These are phyloP conservation scores for Carassius carassius DNA, from an alignment of 2,113 vertebrate genomes.

Conservation along the genomic window DNA sequence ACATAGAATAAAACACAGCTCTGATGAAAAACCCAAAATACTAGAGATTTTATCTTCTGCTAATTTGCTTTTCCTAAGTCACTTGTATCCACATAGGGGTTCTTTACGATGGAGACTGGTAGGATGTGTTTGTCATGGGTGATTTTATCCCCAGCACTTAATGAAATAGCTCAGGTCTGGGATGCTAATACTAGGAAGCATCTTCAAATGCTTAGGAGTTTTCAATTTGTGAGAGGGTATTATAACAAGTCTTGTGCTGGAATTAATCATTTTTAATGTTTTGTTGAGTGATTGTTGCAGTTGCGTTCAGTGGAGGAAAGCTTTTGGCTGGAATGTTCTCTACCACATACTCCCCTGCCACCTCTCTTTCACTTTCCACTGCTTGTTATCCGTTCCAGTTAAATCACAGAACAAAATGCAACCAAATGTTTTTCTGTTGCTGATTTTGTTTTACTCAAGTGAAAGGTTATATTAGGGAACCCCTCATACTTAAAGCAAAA, in stretches of 20 bases:
- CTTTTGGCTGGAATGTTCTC: neutral
- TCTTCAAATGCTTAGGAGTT: conserved; percentile 13
- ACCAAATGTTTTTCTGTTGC: conserved; percentile 10
- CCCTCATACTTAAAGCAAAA: neutral
- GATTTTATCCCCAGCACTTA: neutral
- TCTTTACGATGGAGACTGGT: neutral
- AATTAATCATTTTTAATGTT: neutral
- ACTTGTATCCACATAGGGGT: neutral
- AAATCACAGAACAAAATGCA: conserved; percentile 1
- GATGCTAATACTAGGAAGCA: neutral
- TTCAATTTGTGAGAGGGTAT: neutral
- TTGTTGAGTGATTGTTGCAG: conserved; percentile 21
- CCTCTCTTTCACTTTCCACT: neutral
- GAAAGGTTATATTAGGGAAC: neutral
- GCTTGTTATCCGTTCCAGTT: neutral
- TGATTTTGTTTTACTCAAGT: neutral
- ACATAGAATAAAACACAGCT: neutral
- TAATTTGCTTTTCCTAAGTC: too few relatives aligned
- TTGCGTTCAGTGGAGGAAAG: neutral
- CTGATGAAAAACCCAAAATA: neutral
- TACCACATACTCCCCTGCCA: neutral
- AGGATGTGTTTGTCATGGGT: neutral
- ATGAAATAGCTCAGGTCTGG: neutral
- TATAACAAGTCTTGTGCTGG: neutral
- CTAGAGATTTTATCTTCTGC: neutral